A percentile compares a stretch with the other conserved stretches of the same genome.
phyloP scores from a whole-genome alignment of 2,797 vertebrate genomes.

The Betta splendens region DNA sequence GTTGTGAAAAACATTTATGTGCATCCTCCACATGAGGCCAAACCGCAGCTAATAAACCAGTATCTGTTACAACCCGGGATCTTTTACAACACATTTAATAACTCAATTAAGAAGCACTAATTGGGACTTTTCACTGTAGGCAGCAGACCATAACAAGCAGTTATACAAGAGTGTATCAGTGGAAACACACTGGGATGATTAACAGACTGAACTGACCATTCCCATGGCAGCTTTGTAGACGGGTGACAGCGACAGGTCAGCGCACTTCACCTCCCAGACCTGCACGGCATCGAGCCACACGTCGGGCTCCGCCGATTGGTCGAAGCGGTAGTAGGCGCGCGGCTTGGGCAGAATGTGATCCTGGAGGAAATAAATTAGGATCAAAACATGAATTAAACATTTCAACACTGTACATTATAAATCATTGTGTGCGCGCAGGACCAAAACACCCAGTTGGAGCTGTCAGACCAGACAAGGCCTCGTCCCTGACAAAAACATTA shows the following conservation, averaged over 20 bases:
- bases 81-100: conserved; percentile 62
- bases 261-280: conserved; percentile 94
- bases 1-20: conserved; percentile 16
- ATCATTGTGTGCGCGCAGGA: background rate
- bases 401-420: background rate
- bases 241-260: conserved; percentile 90
- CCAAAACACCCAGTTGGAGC: background rate
- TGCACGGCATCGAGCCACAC: conserved; percentile 89
- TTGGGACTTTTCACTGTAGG: conserved; percentile 42
- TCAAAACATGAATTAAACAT: background rate
- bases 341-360: conserved; percentile 84
- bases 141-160: conserved; percentile 39
- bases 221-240: conserved; percentile 90
- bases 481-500: background rate
- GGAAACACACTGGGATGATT: conserved; percentile 12
- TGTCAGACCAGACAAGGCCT: background rate
- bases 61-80: conserved; percentile 57
- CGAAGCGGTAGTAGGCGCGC: conserved; percentile 86
- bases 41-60: conserved; percentile 36
- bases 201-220: conserved; percentile 83
- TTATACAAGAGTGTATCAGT: conserved; percentile 37
- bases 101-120: conserved; percentile 55
- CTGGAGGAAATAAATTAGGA: conserved; percentile 63
- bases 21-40: conserved; percentile 6
- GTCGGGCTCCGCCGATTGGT: conserved; percentile 84